These are phyloP conservation scores for Oceanites oceanicus DNA, from an alignment of 2,113 vertebrate species.

Conservation along the genomic window DNA sequence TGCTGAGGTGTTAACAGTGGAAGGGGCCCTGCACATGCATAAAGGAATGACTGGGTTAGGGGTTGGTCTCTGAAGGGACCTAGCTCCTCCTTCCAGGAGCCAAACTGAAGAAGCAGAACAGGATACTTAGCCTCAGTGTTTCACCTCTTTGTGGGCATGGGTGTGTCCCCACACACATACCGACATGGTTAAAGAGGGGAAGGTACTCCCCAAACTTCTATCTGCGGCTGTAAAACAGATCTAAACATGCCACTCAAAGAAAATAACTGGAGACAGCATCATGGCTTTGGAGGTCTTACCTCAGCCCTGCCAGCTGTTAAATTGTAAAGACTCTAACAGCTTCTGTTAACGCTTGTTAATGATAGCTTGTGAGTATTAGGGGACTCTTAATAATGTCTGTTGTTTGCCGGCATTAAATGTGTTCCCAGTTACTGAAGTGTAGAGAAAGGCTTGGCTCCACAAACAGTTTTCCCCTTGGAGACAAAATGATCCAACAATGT, in stretches of 20 bases:
- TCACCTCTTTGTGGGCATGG: neutral
- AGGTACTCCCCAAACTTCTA: neutral
- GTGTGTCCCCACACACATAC: neutral
- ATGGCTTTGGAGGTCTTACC: neutral
- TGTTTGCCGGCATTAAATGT: neutral
- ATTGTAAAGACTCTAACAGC: conserved; percentile 3
- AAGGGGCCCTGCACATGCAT: neutral
- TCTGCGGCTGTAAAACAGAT: neutral
- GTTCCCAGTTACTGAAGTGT: neutral
- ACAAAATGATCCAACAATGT: neutral
- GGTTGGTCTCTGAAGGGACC: neutral
- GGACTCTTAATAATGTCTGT: neutral
- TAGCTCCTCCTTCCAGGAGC: neutral
- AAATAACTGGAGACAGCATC: neutral
- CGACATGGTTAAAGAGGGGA: neutral
- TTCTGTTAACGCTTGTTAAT: neutral
- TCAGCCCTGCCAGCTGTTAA: neutral
- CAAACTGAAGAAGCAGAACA: neutral
- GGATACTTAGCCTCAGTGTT: neutral
- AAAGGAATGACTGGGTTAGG: neutral
- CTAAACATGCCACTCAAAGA: neutral
- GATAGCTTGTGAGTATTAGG: neutral
- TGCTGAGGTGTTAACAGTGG: neutral
- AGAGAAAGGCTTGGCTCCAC: neutral
- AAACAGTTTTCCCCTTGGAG: neutral